Base-by-base conservation (phyloP, 2,888 invertebrate species). In the Acleris literana region DNA sequence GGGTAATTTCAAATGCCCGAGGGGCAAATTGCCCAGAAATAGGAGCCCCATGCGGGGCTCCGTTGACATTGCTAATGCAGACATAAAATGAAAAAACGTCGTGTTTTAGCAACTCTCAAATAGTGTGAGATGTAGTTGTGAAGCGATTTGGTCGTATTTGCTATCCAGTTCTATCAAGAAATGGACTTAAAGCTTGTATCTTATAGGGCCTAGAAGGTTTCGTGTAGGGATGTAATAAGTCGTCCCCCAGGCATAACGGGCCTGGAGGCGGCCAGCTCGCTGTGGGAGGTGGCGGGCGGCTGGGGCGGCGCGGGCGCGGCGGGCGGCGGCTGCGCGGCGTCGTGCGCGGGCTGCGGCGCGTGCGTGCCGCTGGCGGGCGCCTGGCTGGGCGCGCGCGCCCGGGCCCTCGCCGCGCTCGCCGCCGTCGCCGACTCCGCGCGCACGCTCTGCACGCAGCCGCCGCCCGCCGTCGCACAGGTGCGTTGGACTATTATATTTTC, bases 391-490 rank as follows among this genome's bases (percentile, higher is more conserved):
- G 93, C 97, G 48, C 94, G 98, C 0, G 95, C 95, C 0, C 95
- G 94, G 76, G 95, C 96, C 78, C 90, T 98, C 5, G 95, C 96
- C 70, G 93, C 94, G 0, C 79, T 93, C 0, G 92, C 92, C 0
- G 81, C 89, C 71, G 83, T 93, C 17, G 92, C 93, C 0, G 79
- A 74, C 54, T 95, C 96, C 0, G 97, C 97, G 74, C 93, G 94
- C 71, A 95, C 96, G 68, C 93, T 97, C 48, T 97, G 97, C 78
- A 97, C 98, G 68, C 97, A 97, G 67, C 99, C 98, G 33, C 98
- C 98, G 48, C 98, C 98, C 0, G 98, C 98, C 0, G 97, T 98
- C 64, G 98, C 98, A 0, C 95, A 96, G 84, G 89, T 88, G 53
- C 9, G 46, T 55, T 1, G 18, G 16, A 5, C 18, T 0, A 16